Base-by-base conservation (phyloP, 2,888 invertebrate genomes). In the Coremacera marginata region DNA sequence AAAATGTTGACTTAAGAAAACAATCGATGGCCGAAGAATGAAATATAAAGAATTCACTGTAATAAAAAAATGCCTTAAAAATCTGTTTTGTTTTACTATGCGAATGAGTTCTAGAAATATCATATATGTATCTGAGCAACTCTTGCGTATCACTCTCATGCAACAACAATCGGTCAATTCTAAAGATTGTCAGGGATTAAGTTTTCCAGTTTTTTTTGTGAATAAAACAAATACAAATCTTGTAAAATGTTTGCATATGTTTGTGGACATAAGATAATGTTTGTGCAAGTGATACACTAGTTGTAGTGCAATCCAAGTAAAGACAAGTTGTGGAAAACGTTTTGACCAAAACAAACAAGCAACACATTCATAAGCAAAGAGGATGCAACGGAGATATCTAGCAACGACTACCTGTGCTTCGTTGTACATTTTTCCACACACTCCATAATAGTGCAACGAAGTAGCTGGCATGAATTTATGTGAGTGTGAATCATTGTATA, bases 161-260 rank as follows among this genome's bases (percentile, higher is more conserved):
- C 22, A 25, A 62, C 22, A 86, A 84, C 84, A 82, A 84, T 84
- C 83, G 84, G 82, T 84, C 85, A 84, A 84, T 37, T 74, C 34
- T 7, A 84, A 83, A 83, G 85, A 84, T 85, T 86, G 84, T 85
- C 86, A 83, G 86, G 85, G 86, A 85, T 86, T 85, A 86, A 86
- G 86, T 85, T 84, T 84, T 85, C 82, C 82, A 82, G 82, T 86
- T 84, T 27, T 73, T 63, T 62, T 19, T 52, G 5, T 52, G 8
- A 60, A 8, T n/a, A 25, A 49, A 51, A 31, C 65, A 67, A 16
- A 34, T 14, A 65, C 9, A 51, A 14, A 16, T 11, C 22, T 11
- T 5, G 27, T 70, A 44, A 60, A 16, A 14, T n/a, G n/a, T 27
- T 51, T 31, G 16, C 49, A 25, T 51, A 19, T 27, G 27, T 49